phyloP scores from a whole-genome alignment of 2,888 invertebrate species.

The Erebia aethiops region DNA sequence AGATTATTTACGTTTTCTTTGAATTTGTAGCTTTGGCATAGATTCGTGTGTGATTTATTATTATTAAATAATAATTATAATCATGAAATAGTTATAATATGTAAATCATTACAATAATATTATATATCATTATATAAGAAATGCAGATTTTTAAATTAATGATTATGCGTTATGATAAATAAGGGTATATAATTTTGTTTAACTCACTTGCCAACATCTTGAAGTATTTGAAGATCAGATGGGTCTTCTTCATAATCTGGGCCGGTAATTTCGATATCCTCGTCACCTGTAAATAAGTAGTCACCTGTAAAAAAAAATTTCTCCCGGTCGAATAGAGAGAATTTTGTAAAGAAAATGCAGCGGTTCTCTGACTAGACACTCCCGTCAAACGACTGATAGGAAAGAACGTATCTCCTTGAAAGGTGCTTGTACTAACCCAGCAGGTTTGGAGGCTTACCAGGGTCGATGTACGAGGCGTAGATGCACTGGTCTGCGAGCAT shows the following conservation, averaged over 20 bases:
- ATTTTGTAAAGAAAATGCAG: too few relatives aligned
- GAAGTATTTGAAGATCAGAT: constrained; percentile 85
- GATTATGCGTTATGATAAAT: too few relatives aligned
- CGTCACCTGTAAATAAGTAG: constrained; percentile 66
- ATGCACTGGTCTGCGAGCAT: constrained; percentile 71
- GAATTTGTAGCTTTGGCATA: neutral
- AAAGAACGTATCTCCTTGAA: too few relatives aligned
- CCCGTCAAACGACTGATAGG: too few relatives aligned
- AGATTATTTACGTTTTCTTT: neutral
- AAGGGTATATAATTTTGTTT: neutral
- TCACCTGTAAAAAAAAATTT: neutral
- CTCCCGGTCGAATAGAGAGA: too few relatives aligned
- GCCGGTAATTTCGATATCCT: constrained; percentile 68
- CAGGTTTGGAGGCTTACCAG: constrained; percentile 52
- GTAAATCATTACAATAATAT: too few relatives aligned
- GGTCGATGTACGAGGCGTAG: constrained; percentile 74
- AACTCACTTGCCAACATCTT: constrained; percentile 87
- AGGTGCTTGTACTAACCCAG: neutral
- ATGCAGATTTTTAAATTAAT: too few relatives aligned
- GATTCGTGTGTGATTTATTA: neutral
- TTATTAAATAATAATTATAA: too few relatives aligned
- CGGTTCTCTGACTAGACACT: too few relatives aligned
- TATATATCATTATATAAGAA: too few relatives aligned
- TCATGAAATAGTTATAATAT: too few relatives aligned
- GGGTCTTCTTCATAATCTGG: constrained; percentile 86